Percentiles rank a stretch among this genome's conserved stretches.
Conservation (phyloP, 1,140 invertebrate genomes). For the Plutomurus gul region DNA sequence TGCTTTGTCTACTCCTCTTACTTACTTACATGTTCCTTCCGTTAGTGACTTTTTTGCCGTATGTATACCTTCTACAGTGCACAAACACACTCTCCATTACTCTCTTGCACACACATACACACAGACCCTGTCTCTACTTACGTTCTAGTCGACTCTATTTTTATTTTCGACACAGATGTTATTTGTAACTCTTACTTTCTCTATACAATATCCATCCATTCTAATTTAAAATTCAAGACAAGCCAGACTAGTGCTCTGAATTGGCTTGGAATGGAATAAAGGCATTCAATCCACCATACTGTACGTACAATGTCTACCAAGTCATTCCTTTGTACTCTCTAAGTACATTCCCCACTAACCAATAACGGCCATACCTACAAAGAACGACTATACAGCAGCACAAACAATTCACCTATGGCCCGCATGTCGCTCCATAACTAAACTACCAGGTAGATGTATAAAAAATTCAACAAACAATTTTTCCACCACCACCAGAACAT, state of each 20-base stretch:
- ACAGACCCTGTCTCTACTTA: too few species aligned
- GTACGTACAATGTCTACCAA: neutral
- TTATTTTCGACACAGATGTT: constrained; percentile 24
- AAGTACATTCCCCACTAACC: too few species aligned
- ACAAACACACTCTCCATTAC: neutral
- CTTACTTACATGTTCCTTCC: neutral
- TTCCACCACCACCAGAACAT: neutral
- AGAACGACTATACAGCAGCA: too few species aligned
- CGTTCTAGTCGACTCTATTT: neutral
- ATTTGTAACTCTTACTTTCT: neutral
- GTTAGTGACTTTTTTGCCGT: neutral
- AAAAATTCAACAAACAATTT: constrained; percentile 28
- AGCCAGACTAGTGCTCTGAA: neutral
- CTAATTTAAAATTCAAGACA: constrained; percentile 24
- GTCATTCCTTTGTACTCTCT: too few species aligned
- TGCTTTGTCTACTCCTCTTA: too few species aligned
- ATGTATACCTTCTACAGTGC: neutral
- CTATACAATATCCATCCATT: neutral
- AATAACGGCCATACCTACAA: too few species aligned
- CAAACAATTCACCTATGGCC: neutral
- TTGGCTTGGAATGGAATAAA: too few species aligned
- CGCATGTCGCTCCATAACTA: neutral
- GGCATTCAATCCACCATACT: neutral
- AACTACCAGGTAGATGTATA: neutral
- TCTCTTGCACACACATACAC: too few species aligned